Percentiles rank a stretch among this genome's conserved stretches.
phyloP scores from a whole-genome alignment of 2,888 invertebrate genomes.

The Hipparchia sbordonii region DNA sequence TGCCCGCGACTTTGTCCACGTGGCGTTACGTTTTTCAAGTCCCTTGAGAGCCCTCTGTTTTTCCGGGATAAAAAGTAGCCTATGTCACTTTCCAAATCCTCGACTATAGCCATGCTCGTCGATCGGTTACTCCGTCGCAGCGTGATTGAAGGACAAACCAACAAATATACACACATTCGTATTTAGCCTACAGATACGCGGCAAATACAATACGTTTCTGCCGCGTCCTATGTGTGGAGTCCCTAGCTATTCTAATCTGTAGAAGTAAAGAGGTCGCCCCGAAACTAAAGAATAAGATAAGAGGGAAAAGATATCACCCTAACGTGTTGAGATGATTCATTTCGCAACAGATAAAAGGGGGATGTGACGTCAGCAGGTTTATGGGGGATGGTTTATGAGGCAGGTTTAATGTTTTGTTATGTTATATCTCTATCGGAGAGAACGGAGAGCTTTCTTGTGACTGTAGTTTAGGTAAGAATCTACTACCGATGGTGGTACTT shows the following conservation, averaged over 20 bases:
- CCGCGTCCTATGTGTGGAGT: too few relatives aligned
- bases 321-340: slow-evolving; percentile 63
- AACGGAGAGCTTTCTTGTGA: not conserved
- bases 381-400: slow-evolving; percentile 35
- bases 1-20: too few relatives aligned
- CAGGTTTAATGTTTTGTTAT: slow-evolving; percentile 28
- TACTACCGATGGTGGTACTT: not conserved
- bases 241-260: not conserved
- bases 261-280: not conserved
- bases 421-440: slow-evolving; percentile 19
- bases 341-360: slow-evolving; percentile 46
- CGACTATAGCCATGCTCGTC: too few relatives aligned
- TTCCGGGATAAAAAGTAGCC: too few relatives aligned
- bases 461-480: not conserved
- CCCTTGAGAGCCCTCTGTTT: too few relatives aligned
- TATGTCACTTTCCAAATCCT: too few relatives aligned
- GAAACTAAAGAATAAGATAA: slow-evolving; percentile 13
- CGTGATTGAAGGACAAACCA: too few relatives aligned
- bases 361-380: slow-evolving; percentile 47
- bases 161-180: too few relatives aligned
- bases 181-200: too few relatives aligned
- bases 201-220: too few relatives aligned
- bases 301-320: slow-evolving; percentile 52
- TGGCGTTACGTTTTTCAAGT: too few relatives aligned
- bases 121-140: too few relatives aligned